phyloP scores from a whole-genome alignment of 2,888 invertebrate species.

The Drosophila pegasa region DNA sequence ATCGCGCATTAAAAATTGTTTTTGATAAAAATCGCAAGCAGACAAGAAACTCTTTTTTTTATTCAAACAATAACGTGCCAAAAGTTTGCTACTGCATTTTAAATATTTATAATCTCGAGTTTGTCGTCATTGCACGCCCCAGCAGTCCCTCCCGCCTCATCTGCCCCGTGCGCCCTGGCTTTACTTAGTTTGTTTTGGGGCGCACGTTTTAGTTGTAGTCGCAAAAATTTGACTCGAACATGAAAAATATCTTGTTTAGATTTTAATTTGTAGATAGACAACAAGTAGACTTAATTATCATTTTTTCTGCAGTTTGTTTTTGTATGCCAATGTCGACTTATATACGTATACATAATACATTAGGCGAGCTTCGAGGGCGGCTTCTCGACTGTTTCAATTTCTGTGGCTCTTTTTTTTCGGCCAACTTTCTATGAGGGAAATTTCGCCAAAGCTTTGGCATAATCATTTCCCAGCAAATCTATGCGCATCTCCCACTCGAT shows the following conservation, averaged over 20 bases:
- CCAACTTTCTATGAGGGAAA: constrained; percentile 74
- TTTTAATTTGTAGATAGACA: constrained; percentile 82
- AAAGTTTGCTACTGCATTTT: constrained; percentile 84
- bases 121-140: constrained; percentile 48
- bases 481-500: constrained; percentile 78
- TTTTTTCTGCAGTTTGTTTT: constrained; percentile 46
- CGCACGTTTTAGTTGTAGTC: constrained; percentile 83
- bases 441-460: constrained; percentile 59
- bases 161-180: background rate
- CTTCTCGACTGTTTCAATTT: constrained; percentile 46
- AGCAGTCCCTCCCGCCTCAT: background rate
- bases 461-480: constrained; percentile 80
- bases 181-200: constrained; percentile 63
- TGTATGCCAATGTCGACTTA: constrained; percentile 38
- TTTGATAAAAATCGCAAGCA: constrained; percentile 73
- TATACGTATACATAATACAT: constrained; percentile 68
- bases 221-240: constrained; percentile 72
- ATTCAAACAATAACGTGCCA: constrained; percentile 82
- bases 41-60: constrained; percentile 33
- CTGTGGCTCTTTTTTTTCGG: constrained; percentile 47
- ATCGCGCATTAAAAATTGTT: constrained; percentile 65
- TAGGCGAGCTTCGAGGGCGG: constrained; percentile 65
- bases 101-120: constrained; percentile 77
- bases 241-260: constrained; percentile 84
- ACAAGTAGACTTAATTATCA: constrained; percentile 84